Conservation (phyloP, 2,888 invertebrate genomes). For the Spilarctia lutea region DNA sequence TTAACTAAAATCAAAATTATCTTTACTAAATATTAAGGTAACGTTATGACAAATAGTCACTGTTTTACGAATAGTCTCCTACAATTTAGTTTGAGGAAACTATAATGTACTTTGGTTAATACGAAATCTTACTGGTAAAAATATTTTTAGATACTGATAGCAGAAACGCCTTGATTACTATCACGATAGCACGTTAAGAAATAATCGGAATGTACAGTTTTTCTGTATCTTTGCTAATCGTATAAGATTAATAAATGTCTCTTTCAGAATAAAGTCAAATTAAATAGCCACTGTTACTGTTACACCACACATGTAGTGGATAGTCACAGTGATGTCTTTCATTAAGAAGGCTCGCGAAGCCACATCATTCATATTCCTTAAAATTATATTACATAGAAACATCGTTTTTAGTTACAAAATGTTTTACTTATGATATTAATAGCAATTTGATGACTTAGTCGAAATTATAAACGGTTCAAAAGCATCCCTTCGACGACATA, state of each 20-base stretch:
- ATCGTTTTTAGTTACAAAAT: conserved; percentile 24
- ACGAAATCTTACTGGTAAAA: neutral
- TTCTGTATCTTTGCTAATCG: too few species aligned
- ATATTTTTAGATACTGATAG: neutral
- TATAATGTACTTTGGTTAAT: neutral
- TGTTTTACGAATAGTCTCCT: too few species aligned
- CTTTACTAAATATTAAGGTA: too few species aligned
- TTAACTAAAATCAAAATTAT: too few species aligned
- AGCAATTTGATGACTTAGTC: neutral
- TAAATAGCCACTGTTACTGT: neutral
- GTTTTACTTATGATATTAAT: conserved; percentile 1
- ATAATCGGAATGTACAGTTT: neutral
- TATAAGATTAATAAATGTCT: neutral
- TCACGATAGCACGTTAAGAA: neutral
- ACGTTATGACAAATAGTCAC: too few species aligned
- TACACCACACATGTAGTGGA: too few species aligned
- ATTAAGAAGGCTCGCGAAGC: conserved; percentile 25
- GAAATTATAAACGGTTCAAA: neutral
- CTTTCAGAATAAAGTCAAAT: neutral
- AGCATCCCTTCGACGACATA: neutral
- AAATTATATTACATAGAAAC: conserved; percentile 10
- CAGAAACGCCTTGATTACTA: too few species aligned
- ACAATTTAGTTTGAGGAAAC: too few species aligned
- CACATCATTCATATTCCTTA: conserved; percentile 13
- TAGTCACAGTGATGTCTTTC: too few species aligned